These are phyloP conservation scores for Papilio polyxenes DNA, from an alignment of 1,140 invertebrate genomes.

Conservation along the genomic window DNA sequence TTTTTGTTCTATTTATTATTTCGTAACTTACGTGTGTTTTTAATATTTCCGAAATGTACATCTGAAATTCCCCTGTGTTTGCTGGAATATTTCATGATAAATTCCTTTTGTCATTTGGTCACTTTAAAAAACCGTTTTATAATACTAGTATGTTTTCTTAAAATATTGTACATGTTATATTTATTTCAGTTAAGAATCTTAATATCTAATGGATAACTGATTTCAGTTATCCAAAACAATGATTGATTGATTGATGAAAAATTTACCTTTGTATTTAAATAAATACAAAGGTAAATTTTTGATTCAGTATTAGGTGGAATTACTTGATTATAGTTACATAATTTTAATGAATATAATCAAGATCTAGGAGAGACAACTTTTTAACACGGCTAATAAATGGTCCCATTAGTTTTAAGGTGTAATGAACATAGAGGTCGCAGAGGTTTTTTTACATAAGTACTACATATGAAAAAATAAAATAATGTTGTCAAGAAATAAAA, in stretches of 20 bases:
- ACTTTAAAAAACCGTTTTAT: background rate
- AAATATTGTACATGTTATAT: background rate
- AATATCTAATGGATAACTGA: background rate
- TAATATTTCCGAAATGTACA: conserved; percentile 20
- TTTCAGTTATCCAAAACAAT: too few species aligned
- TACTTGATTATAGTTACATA: too few species aligned
- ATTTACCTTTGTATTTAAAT: too few species aligned
- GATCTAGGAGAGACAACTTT: too few species aligned
- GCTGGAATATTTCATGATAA: conserved; percentile 6
- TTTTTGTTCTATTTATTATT: background rate
- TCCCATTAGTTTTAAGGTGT: background rate
- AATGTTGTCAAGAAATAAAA: too few species aligned
- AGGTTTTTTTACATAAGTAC: too few species aligned
- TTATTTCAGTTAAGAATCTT: background rate
- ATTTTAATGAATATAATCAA: too few species aligned
- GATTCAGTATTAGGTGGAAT: too few species aligned
- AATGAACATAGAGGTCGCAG: too few species aligned
- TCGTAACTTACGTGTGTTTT: background rate
- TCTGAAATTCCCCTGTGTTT: background rate
- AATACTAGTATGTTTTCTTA: background rate
- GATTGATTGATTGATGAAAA: too few species aligned
- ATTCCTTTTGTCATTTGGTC: background rate
- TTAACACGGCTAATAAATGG: background rate
- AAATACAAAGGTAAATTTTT: background rate
- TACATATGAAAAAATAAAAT: too few species aligned